These are phyloP conservation scores for Myanophis thanlyinensis DNA, from an alignment of 2,113 vertebrate genomes.

Conservation along the genomic window DNA sequence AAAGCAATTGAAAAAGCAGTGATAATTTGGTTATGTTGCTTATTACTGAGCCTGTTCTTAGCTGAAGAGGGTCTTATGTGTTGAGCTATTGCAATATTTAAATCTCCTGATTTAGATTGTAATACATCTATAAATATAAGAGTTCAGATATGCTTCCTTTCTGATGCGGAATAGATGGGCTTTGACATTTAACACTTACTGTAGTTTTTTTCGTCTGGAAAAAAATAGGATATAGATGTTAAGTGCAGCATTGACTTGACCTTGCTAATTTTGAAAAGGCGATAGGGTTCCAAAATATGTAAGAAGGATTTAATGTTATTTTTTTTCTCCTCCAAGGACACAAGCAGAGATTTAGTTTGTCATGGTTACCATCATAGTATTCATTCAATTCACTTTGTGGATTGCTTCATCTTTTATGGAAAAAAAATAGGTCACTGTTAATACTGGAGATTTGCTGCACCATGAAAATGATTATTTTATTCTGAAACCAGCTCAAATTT, in stretches of 20 bases:
- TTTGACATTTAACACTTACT: slow-evolving; percentile 30
- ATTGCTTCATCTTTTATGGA: neutral
- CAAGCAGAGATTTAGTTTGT: neutral
- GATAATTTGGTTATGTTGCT: neutral
- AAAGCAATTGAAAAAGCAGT: slow-evolving; percentile 70
- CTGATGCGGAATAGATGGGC: slow-evolving; percentile 3
- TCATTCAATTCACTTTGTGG: slow-evolving; percentile 4
- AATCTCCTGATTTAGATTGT: neutral
- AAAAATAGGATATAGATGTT: neutral
- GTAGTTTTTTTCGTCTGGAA: slow-evolving; percentile 8
- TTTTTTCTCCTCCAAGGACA: neutral
- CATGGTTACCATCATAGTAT: neutral
- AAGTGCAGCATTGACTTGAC: neutral
- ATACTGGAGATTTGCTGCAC: neutral
- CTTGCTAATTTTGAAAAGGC: neutral
- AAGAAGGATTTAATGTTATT: neutral
- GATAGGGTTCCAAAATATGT: neutral
- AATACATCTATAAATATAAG: neutral
- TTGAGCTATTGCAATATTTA: neutral
- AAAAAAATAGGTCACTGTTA: rapidly evolving
- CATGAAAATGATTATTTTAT: neutral
- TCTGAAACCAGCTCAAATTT: neutral
- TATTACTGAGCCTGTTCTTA: neutral
- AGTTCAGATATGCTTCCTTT: neutral
- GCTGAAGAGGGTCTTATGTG: neutral